These are phyloP conservation scores for Chaenocephalus aceratus DNA, from an alignment of 2,113 vertebrate species.

Conservation along the genomic window DNA sequence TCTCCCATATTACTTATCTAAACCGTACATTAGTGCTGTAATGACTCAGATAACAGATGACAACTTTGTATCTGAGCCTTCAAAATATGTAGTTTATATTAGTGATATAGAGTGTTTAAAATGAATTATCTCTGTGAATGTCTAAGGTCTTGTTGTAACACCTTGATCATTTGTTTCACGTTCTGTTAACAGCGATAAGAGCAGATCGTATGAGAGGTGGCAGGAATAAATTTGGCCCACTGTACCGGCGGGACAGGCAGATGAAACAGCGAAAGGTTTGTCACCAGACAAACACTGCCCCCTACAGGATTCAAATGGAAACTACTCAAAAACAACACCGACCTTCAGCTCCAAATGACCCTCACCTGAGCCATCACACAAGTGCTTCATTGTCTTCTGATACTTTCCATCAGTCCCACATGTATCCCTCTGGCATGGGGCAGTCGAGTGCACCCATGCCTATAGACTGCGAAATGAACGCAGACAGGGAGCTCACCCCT, in stretches of 20 bases:
- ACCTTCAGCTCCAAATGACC: constrained; percentile 54
- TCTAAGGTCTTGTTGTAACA: constrained; percentile 1
- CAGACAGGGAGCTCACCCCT: constrained; percentile 55
- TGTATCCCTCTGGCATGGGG: constrained; percentile 51
- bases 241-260: constrained; percentile 84
- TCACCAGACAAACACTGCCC: constrained; percentile 54
- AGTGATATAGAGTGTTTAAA: too few relatives aligned
- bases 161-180: constrained; percentile 7
- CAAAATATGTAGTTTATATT: background rate
- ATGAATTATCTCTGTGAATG: background rate
- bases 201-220: constrained; percentile 87
- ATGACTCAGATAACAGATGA: constrained; percentile 55
- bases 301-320: constrained; percentile 80
- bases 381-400: constrained; percentile 54
- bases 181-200: constrained; percentile 80
- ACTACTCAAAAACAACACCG: constrained; percentile 53
- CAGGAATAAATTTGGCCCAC: constrained; percentile 86
- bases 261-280: constrained; percentile 79
- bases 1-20: constrained; percentile 57
- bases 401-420: constrained; percentile 65
- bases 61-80: constrained; percentile 1
- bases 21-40: constrained; percentile 66
- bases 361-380: constrained; percentile 53
- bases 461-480: constrained; percentile 64
- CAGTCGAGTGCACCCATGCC: constrained; percentile 55